These are phyloP conservation scores for Polypterus senegalus DNA, from an alignment of 2,113 vertebrate genomes.

Conservation along the genomic window DNA sequence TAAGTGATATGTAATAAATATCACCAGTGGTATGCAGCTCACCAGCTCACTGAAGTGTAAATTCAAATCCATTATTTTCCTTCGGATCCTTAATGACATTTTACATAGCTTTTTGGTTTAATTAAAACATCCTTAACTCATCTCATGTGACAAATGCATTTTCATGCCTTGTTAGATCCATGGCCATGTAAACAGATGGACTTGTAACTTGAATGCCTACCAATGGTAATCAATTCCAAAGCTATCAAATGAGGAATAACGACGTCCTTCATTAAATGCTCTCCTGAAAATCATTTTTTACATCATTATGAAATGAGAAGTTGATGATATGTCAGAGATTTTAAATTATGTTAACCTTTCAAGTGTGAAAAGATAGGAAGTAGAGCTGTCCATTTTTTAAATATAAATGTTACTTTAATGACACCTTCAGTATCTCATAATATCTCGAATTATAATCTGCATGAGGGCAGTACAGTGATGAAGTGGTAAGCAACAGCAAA, in stretches of 20 bases:
- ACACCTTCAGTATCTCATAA: no score
- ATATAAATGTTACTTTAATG: neutral
- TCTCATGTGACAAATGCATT: slow-evolving; percentile 53
- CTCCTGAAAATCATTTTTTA: no score
- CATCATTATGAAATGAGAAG: no score
- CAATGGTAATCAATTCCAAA: slow-evolving; percentile 25
- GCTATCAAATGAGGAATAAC: no score
- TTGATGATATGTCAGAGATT: neutral
- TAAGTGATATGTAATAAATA: no score
- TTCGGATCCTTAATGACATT: slow-evolving; percentile 50
- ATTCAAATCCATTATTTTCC: slow-evolving; percentile 33
- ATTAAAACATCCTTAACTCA: slow-evolving; percentile 33
- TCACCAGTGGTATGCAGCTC: no score
- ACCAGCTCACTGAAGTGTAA: no score
- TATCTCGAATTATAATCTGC: no score
- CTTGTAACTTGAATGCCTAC: slow-evolving; percentile 10
- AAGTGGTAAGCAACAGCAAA: no score
- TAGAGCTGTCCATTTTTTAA: slow-evolving; percentile 1
- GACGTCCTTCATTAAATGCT: no score
- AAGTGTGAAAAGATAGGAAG: slow-evolving; percentile 10
- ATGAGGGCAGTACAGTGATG: no score
- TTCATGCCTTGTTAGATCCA: slow-evolving; percentile 48
- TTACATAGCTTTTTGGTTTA: slow-evolving; percentile 41
- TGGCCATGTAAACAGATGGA: slow-evolving; percentile 56
- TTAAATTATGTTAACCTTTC: slow-evolving; percentile 10